phyloP scores from a whole-genome alignment of 2,113 vertebrate species.

The Neodontobutis hainanensis region DNA sequence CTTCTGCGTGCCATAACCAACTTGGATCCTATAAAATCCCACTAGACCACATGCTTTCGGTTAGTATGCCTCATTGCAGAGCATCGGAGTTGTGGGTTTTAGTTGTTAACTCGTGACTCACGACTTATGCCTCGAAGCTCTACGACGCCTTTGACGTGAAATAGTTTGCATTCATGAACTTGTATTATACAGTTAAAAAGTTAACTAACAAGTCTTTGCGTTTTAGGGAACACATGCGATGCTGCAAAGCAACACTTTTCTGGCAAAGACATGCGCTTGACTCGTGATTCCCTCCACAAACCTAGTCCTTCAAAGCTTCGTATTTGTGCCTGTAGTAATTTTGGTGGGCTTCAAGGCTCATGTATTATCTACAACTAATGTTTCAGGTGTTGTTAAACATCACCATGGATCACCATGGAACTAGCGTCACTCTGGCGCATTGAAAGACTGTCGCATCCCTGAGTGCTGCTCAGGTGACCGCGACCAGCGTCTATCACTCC shows the following conservation, averaged over 20 bases:
- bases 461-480: slow-evolving; percentile 34
- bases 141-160: slow-evolving; percentile 11
- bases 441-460: slow-evolving; percentile 52
- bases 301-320: neutral
- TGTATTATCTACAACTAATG: slow-evolving; percentile 7
- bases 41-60: slow-evolving; percentile 48
- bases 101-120: slow-evolving; percentile 62
- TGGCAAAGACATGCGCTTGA: neutral
- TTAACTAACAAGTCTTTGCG: neutral
- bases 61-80: slow-evolving; percentile 59
- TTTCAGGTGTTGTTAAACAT: slow-evolving; percentile 46
- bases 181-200: slow-evolving; percentile 3
- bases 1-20: slow-evolving; percentile 25
- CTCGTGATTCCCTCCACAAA: neutral
- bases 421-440: slow-evolving; percentile 38
- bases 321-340: neutral
- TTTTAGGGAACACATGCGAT: neutral
- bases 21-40: slow-evolving; percentile 8
- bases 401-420: slow-evolving; percentile 4
- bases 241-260: slow-evolving; percentile 14
- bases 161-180: neutral
- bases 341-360: neutral
- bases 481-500: slow-evolving; percentile 21
- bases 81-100: slow-evolving; percentile 41
- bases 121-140: slow-evolving; percentile 25